These are phyloP conservation scores for Oreochromis grahami DNA, from an alignment of 2,797 vertebrate species.

Conservation along the genomic window DNA sequence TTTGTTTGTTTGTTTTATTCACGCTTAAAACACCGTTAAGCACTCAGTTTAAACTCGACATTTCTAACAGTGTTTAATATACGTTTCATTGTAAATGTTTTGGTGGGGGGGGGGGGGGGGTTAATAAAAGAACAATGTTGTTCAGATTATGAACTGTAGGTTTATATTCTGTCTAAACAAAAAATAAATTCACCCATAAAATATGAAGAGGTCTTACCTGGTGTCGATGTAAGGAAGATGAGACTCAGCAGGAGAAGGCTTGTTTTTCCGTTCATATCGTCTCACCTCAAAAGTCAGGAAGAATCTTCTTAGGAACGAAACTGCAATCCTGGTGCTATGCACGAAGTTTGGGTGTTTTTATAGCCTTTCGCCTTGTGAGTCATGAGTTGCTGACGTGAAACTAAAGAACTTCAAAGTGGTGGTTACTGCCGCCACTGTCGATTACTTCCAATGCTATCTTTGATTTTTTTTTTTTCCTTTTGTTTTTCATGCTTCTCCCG, in stretches of 20 bases:
- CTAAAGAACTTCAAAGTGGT: too few species aligned
- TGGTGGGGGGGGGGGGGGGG: too few species aligned
- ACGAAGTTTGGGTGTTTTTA: too few species aligned
- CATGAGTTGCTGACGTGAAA: not conserved
- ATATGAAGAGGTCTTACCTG: slow-evolving; percentile 3
- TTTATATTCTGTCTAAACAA: not conserved
- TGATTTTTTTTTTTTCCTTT: not conserved
- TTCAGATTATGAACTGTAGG: not conserved
- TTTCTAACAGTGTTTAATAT: not conserved
- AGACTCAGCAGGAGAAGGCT: not conserved
- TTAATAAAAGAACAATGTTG: not conserved
- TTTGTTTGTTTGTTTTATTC: not conserved
- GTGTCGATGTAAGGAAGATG: not conserved
- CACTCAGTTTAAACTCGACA: not conserved
- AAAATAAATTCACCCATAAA: not conserved
- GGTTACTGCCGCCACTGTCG: too few species aligned
- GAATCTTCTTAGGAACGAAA: not conserved
- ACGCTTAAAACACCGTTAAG: not conserved
- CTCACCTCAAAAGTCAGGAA: not conserved
- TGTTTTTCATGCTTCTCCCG: not conserved
- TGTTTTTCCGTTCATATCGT: not conserved
- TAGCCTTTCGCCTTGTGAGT: too few species aligned
- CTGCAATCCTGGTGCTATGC: too few species aligned
- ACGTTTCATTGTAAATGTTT: not conserved
- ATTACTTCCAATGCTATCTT: too few species aligned